Percentiles rank a stretch among this genome's conserved stretches.
Conservation (phyloP, 2,888 invertebrate species). For the Drosophila neutralis region DNA sequence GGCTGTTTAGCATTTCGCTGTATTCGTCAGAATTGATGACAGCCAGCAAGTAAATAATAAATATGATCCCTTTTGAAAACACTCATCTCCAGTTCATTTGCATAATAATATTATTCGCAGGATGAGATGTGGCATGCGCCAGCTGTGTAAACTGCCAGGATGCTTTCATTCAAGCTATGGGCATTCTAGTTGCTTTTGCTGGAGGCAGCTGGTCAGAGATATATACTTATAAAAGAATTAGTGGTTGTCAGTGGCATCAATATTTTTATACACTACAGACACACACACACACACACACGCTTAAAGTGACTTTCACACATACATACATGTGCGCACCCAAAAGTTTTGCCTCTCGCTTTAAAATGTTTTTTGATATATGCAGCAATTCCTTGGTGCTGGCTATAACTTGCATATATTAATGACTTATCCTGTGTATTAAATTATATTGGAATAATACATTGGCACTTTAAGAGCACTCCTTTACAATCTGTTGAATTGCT, state of each 20-base stretch:
- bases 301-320: background rate
- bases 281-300: background rate
- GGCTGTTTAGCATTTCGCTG: slow-evolving; percentile 33
- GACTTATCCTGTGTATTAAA: slow-evolving; percentile 23
- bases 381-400: slow-evolving; percentile 7
- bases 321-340: background rate
- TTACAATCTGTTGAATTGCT: background rate
- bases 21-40: slow-evolving; percentile 66
- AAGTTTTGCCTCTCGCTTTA: slow-evolving; percentile 22
- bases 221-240: slow-evolving; percentile 23
- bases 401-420: slow-evolving; percentile 44
- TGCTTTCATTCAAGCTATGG: slow-evolving; percentile 27
- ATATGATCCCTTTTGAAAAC: slow-evolving; percentile 73
- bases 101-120: slow-evolving; percentile 67
- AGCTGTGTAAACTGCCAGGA: slow-evolving; percentile 12
- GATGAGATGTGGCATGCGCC: slow-evolving; percentile 14
- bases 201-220: slow-evolving; percentile 33
- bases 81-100: slow-evolving; percentile 66
- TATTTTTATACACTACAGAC: background rate
- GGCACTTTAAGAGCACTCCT: slow-evolving; percentile 28
- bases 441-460: slow-evolving; percentile 42
- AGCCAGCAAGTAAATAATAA: slow-evolving; percentile 78
- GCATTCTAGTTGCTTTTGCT: slow-evolving; percentile 1
- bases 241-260: slow-evolving; percentile 31
- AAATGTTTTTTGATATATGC: slow-evolving; percentile 32